Evolutionary conservation across 2,797 vertebrate species (phyloP).

Genomic region (Diglossa cyanea): DNA sequence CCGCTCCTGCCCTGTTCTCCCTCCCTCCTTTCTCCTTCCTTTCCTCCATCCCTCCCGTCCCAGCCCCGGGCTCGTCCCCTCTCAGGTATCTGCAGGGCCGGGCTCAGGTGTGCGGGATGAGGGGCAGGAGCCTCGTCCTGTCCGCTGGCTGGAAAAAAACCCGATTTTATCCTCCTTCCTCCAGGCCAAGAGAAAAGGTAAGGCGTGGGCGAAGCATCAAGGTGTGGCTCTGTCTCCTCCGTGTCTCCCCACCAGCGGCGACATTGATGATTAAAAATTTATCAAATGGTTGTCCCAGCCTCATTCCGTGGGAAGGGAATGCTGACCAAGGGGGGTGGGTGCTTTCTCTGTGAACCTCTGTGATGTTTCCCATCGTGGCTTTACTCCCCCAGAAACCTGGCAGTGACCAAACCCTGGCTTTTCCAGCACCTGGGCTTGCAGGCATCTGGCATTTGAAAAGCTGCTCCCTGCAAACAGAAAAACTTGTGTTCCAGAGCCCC

Average conservation of each 20-base stretch:
- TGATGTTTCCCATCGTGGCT: rapidly evolving
- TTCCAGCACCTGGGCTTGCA: background rate
- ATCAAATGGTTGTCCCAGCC: rapidly evolving
- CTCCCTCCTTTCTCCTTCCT: background rate
- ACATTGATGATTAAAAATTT: background rate
- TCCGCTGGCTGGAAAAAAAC: rapidly evolving
- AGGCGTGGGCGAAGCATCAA: rapidly evolving
- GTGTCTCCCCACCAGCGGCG: background rate
- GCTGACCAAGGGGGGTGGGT: rapidly evolving
- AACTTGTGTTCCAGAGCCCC: background rate
- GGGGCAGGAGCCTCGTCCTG: background rate
- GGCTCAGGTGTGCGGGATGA: background rate
- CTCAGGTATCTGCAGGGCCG: background rate
- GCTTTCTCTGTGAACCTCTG: background rate
- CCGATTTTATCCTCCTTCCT: background rate
- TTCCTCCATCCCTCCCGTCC: background rate
- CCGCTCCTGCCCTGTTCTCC: background rate
- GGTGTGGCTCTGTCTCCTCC: too few relatives aligned
- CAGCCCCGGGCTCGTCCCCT: background rate
- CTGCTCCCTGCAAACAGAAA: too few relatives aligned
- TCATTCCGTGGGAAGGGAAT: rapidly evolving
- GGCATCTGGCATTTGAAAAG: background rate
- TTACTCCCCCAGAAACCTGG: background rate
- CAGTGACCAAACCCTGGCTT: background rate
- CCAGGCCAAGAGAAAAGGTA: background rate